phyloP scores from a whole-genome alignment of 2,888 invertebrate species.

The Scelioninae gen. 1 region DNA sequence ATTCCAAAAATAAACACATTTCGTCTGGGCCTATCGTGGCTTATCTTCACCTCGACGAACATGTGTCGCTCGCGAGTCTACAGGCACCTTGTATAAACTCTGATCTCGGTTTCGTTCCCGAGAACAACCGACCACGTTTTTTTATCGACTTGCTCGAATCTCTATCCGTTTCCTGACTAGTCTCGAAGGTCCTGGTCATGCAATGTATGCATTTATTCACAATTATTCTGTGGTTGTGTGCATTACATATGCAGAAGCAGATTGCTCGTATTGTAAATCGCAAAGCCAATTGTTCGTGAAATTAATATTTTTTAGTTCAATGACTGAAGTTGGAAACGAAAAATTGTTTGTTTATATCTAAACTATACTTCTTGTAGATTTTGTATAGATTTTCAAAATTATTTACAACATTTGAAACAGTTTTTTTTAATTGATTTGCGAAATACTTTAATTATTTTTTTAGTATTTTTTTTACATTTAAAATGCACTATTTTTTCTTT shows the following conservation, averaged over 20 bases:
- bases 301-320: too few relatives aligned
- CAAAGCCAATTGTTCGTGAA: constrained; percentile 11
- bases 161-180: constrained; percentile 72
- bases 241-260: constrained; percentile 13
- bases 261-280: constrained; percentile 4
- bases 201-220: constrained; percentile 36
- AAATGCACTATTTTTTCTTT: too few relatives aligned
- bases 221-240: background rate
- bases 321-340: too few relatives aligned
- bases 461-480: too few relatives aligned
- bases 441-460: too few relatives aligned
- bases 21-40: constrained; percentile 18
- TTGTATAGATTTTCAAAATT: too few relatives aligned
- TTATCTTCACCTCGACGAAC: constrained; percentile 25
- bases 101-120: constrained; percentile 47
- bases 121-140: constrained; percentile 59
- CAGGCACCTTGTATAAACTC: constrained; percentile 53
- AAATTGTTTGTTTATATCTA: too few relatives aligned
- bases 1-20: constrained; percentile 27
- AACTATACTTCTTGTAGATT: too few relatives aligned
- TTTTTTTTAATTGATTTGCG: too few relatives aligned
- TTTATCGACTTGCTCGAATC: constrained; percentile 72
- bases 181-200: constrained; percentile 51
- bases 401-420: too few relatives aligned
- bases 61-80: constrained; percentile 20